Conservation (phyloP, 2,113 vertebrate species). For the Macaca nemestrina region DNA sequence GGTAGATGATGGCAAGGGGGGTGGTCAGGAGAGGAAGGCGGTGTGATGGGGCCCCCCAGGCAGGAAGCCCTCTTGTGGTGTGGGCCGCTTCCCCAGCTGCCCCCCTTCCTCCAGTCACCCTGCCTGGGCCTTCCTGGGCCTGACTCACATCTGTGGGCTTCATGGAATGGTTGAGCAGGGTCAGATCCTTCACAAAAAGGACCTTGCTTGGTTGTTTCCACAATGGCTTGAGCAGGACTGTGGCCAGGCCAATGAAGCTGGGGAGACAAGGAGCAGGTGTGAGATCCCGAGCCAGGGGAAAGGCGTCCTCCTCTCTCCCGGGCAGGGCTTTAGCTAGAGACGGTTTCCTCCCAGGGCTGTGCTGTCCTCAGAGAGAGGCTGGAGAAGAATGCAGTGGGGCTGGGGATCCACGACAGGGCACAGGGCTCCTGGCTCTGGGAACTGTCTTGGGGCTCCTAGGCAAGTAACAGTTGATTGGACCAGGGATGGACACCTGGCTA, state of each 20-base stretch:
- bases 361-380: background rate
- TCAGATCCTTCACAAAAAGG: slow-evolving; percentile 53
- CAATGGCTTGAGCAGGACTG: slow-evolving; percentile 60
- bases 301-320: background rate
- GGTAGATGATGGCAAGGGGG: background rate
- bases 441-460: background rate
- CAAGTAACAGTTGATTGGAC: background rate
- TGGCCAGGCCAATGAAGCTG: slow-evolving; percentile 72
- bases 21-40: background rate
- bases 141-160: slow-evolving; percentile 68
- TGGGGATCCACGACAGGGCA: background rate
- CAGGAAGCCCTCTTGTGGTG: background rate
- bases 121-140: background rate
- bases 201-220: background rate
- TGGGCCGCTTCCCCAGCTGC: background rate
- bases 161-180: slow-evolving; percentile 58
- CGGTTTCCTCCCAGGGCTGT: background rate
- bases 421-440: background rate
- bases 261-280: background rate
- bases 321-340: background rate
- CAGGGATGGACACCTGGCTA: background rate
- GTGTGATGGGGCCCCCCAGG: background rate
- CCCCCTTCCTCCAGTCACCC: background rate
- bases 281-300: background rate
- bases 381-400: background rate